phyloP scores from a whole-genome alignment of 2,888 invertebrate genomes.

The Drosophila birchii region DNA sequence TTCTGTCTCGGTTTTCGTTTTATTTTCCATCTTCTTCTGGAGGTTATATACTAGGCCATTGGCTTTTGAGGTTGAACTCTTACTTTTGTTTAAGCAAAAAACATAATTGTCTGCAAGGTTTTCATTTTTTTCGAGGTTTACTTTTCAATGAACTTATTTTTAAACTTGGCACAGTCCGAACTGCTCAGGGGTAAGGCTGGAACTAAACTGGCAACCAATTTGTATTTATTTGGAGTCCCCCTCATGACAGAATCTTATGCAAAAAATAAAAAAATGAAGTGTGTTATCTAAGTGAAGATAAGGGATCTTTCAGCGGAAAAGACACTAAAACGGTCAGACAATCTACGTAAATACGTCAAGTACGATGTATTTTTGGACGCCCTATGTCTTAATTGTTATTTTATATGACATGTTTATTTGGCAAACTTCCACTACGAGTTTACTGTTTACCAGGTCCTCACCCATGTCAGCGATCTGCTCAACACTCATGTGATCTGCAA shows the following conservation, averaged over 20 bases:
- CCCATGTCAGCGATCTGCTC: slow-evolving; percentile 35
- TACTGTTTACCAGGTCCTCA: slow-evolving; percentile 38
- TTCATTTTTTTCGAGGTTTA: slow-evolving; percentile 23
- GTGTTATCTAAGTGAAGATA: slow-evolving; percentile 37
- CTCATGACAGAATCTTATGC: slow-evolving; percentile 27
- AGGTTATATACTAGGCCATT: slow-evolving; percentile 64
- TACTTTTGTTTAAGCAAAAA: slow-evolving; percentile 60
- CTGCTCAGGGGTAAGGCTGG: slow-evolving; percentile 13
- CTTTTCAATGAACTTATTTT: slow-evolving; percentile 39
- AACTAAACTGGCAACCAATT: slow-evolving; percentile 41
- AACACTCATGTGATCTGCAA: slow-evolving; percentile 49
- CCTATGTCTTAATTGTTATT: slow-evolving; percentile 46
- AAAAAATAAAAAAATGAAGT: slow-evolving; percentile 14
- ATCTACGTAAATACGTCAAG: slow-evolving; percentile 71
- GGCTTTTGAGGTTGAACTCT: slow-evolving; percentile 58
- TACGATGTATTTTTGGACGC: slow-evolving; percentile 62
- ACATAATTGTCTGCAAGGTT: slow-evolving; percentile 30
- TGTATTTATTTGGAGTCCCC: slow-evolving; percentile 24
- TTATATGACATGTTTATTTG: slow-evolving; percentile 45
- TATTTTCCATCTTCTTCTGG: background rate
- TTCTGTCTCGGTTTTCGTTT: slow-evolving; percentile 4
- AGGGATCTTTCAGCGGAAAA: slow-evolving; percentile 39
- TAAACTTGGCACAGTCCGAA: slow-evolving; percentile 24
- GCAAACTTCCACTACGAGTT: slow-evolving; percentile 35
- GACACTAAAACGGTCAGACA: slow-evolving; percentile 31